Base-by-base conservation (phyloP, 2,888 invertebrate species). In the Halictus ligatus region DNA sequence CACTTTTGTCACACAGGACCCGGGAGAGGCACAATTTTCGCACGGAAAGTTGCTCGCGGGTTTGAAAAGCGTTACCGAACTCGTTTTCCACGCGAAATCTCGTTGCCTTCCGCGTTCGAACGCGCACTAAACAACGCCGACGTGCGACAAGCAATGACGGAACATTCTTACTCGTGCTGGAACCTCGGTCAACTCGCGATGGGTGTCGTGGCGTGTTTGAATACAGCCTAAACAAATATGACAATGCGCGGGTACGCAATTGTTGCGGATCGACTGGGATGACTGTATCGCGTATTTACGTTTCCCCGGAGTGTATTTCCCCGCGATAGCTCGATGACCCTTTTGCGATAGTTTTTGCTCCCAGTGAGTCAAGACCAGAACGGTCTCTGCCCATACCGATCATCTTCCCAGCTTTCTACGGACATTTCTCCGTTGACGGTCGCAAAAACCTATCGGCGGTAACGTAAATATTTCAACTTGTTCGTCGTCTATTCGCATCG, bases 261-360 rank as follows among this genome's bases (percentile, higher is more conserved):
- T 83, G 54, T 87, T 75, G 67, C 72, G 25, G 50, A 80, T 48
- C 21, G 77, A 35, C 58, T 67, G 43, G 43, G 64, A 60, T 72
- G 84, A n/a, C 35, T 64, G 60, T 25, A 29, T 64, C n/a, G 80
- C 77, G 78, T 81, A 75, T 88, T 83, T 77, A 69, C 60, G 60
- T 25, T 64, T 64, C 60, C 15, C 60, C 80, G 48, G 60, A 21
- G 69, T 72, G 84, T 72, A 81, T 75, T 88, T 54, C 84, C 74
- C 81, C 76, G 71, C 80, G 92, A 92, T 92, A 92, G 91, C 91
- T 86, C 89, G 89, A 83, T 89, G 92, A 92, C 91, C 92, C 84
- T 87, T 25, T 73, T 60, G 18, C 67, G 60, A 54, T 60, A 79
- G 71, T 76, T 69, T 25, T 25, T 12, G 67, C 50, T 48, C 18